Evolutionary conservation across 2,113 vertebrate species (phyloP), one percentile per base, ranked within the genome.

Genomic region (Percina caprodes): DNA sequence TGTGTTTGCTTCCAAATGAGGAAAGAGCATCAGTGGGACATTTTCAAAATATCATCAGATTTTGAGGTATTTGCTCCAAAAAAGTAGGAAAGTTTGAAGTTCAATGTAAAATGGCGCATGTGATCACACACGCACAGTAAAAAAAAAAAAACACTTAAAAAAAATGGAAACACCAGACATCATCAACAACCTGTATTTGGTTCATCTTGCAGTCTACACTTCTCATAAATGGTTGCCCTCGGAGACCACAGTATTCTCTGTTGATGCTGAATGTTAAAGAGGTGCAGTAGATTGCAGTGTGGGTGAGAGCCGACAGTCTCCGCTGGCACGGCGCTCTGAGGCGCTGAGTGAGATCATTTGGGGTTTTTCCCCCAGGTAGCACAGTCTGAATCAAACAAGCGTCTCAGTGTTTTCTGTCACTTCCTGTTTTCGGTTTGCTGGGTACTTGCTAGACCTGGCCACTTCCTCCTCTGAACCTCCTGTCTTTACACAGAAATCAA

Each of bases 391-490:
- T 75, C 33, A 65, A 77, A 61, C 59, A 48, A 65, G 52, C 18
- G 0, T 45, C 26, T 78, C 33, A 7, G 23, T 46, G 69, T 73
- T 82, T 82, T 48, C 76, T 67, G 69, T 75, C 54, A 74, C 85
- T 89, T 92, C 89, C 87, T 90, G 83, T 30, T 91, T 90, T 79
- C 65, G 70, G 21, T 59, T 72, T 24, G 18, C 18, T 49, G 2
- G 24, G 67, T 18, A 6, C 13, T 19, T 18, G 5, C 39, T 26
- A 26, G 42, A 80, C 76, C 69, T 1, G 21, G 15, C 77, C 80
- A 89, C 88, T 88, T 92, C 88, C 86, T 85, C 63, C 42, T 69
- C 13, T 48, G 21, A 33, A 13, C 10, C 4, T 26, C 67, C 67
- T 33, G 81, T 83, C 60, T 84, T 18, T 1, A 13, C 24, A n/a